Evolutionary conservation across 2,888 invertebrate species (phyloP).

Genomic region (Drosophila mimetica): DNA sequence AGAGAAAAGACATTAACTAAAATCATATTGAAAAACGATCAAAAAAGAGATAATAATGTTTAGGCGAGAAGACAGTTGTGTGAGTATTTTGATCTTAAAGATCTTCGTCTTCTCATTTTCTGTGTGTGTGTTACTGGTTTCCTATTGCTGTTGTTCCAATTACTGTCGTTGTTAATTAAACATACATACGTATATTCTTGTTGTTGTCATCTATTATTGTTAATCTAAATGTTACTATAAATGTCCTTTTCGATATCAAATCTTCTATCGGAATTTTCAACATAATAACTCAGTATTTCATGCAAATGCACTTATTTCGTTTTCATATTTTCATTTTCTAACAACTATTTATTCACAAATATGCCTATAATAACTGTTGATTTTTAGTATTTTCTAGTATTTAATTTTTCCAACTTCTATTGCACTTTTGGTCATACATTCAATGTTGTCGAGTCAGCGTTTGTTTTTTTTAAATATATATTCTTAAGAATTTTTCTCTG

Average conservation of each 20-base stretch:
- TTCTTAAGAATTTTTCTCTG: too few species aligned
- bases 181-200: not conserved
- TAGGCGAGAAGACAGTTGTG: slow-evolving; percentile 27
- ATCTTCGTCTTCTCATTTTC: slow-evolving; percentile 24
- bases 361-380: not conserved
- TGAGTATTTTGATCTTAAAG: slow-evolving; percentile 44
- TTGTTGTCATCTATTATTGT: not conserved
- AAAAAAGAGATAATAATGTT: not conserved
- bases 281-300: not conserved
- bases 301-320: slow-evolving; percentile 12
- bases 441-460: too few species aligned
- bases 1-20: slow-evolving; percentile 5
- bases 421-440: not conserved
- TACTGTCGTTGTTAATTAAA: slow-evolving; percentile 16
- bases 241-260: not conserved
- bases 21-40: slow-evolving; percentile 18
- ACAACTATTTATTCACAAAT: not conserved
- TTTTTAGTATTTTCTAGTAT: too few species aligned
- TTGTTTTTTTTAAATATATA: too few species aligned
- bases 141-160: slow-evolving; percentile 12
- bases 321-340: not conserved
- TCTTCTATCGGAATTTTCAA: not conserved
- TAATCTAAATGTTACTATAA: not conserved
- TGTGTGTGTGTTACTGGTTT: slow-evolving; percentile 38
- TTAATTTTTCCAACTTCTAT: too few species aligned